Percentiles rank a stretch among this genome's conserved stretches.
phyloP scores from a whole-genome alignment of 2,797 vertebrate species.

The Miopithecus talapoin region DNA sequence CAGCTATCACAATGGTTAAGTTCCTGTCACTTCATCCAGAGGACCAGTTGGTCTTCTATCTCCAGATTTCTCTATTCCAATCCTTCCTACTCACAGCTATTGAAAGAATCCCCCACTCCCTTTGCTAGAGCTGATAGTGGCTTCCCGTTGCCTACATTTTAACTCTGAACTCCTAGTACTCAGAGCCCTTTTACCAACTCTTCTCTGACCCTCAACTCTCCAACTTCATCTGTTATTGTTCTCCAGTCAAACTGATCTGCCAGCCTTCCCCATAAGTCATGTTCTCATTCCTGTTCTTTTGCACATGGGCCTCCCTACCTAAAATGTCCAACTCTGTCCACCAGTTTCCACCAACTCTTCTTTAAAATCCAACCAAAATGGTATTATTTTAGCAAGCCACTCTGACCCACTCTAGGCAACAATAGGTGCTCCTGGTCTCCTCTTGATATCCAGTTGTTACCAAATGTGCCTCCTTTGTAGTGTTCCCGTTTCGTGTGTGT shows the following conservation, averaged over 20 bases:
- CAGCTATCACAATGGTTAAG: not conserved
- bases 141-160: not conserved
- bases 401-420: not conserved
- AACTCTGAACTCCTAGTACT: not conserved
- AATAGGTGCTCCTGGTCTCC: not conserved
- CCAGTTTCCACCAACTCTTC: not conserved
- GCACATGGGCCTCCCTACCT: not conserved
- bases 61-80: not conserved
- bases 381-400: not conserved
- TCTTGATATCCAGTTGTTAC: not conserved
- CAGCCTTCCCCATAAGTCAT: not conserved
- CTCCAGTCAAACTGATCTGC: not conserved
- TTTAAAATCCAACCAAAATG: not conserved
- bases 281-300: not conserved
- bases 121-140: not conserved
- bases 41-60: slow-evolving; percentile 34
- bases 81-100: not conserved
- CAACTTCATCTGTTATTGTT: not conserved
- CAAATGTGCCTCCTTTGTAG: not conserved
- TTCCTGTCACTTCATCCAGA: not conserved
- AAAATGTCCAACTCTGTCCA: not conserved
- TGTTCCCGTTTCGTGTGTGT: not conserved
- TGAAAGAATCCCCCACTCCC: not conserved
- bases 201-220: not conserved
- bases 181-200: not conserved